Evolutionary conservation across 2,113 vertebrate genomes (phyloP).

Genomic region (Strix uralensis): DNA sequence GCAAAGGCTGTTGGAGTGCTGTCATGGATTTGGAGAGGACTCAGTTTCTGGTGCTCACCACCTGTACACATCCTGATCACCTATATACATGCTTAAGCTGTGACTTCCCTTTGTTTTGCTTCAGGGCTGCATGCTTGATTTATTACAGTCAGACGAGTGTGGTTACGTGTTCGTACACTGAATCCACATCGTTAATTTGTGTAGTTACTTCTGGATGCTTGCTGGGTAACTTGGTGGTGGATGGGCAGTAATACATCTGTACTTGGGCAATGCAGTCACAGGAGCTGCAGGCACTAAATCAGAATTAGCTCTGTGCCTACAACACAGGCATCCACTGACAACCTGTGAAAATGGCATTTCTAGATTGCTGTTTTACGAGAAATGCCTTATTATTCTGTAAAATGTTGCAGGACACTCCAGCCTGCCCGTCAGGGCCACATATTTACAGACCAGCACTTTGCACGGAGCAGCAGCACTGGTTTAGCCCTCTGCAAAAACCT

Average conservation of each 20-base stretch:
- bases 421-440: neutral
- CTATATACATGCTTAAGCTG: neutral
- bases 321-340: neutral
- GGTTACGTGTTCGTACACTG: rapidly evolving
- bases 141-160: rapidly evolving
- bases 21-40: neutral
- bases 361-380: neutral
- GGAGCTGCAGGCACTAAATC: neutral
- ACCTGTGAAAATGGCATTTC: neutral
- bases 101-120: neutral
- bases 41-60: neutral
- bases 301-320: neutral
- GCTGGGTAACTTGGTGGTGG: neutral
- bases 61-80: neutral
- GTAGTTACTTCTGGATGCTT: neutral
- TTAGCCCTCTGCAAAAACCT: neutral
- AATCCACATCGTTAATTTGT: rapidly evolving
- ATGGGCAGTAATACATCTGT: neutral
- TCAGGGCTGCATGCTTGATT: neutral
- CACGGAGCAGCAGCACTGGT: neutral
- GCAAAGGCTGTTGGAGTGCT: neutral
- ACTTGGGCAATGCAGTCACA: rapidly evolving
- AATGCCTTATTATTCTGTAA: neutral
- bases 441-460: neutral
- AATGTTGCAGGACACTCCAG: neutral